Percentiles rank a stretch among this genome's conserved stretches.
Conservation (phyloP, 2,113 vertebrate species). For the Capra hircus region DNA sequence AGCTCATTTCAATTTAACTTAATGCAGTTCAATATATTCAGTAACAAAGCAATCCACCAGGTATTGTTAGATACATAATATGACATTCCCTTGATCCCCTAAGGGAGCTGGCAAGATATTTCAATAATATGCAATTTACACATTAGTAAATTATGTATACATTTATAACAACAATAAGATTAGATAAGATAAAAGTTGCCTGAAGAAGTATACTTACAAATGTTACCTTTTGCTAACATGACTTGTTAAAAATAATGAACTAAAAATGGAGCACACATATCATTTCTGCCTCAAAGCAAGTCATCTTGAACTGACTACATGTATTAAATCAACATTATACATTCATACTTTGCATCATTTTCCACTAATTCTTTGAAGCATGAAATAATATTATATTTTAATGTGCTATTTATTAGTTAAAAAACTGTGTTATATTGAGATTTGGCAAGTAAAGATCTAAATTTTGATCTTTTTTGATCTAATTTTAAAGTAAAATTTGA, state of each 20-base stretch:
- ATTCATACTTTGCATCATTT: not conserved
- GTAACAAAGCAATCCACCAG: not conserved
- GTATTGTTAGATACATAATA: not conserved
- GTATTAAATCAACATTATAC: not conserved
- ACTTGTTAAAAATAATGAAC: not conserved
- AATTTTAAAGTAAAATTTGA: no score
- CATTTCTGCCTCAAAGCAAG: not conserved
- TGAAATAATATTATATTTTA: not conserved
- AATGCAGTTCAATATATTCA: not conserved
- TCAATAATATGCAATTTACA: not conserved
- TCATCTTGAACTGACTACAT: not conserved
- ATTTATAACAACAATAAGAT: not conserved
- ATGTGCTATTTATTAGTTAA: not conserved
- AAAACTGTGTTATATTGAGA: not conserved
- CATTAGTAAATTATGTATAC: not conserved
- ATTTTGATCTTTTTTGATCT: not conserved
- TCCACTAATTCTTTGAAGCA: not conserved
- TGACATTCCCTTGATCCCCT: not conserved
- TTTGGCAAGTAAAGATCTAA: not conserved
- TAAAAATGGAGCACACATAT: not conserved
- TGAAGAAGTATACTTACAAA: not conserved
- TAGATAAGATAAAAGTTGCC: not conserved
- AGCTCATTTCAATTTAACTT: not conserved
- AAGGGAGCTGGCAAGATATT: not conserved
- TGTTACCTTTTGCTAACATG: not conserved